A percentile compares a stretch with the other conserved stretches of the same genome.
Evolutionary conservation across 2,888 invertebrate genomes (phyloP).

Genomic region (Metellina segmentata): DNA sequence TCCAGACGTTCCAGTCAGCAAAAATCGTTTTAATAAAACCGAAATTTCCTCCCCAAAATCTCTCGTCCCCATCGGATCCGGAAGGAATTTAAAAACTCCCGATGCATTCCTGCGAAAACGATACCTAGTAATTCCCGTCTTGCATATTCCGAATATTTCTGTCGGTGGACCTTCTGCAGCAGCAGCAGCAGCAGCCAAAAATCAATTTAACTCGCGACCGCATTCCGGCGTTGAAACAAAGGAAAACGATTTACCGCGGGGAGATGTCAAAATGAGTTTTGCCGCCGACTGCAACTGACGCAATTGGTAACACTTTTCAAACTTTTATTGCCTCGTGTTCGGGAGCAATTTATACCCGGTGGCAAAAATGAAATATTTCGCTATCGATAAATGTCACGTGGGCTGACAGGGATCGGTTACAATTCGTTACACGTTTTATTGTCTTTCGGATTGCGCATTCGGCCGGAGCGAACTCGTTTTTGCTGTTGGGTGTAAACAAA

Average conservation of each 20-base stretch:
- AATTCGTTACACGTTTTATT: conserved; percentile 16
- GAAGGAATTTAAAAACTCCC: background rate
- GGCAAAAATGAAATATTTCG: conserved; percentile 53
- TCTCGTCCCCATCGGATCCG: background rate
- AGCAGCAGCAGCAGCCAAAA: conserved; percentile 3
- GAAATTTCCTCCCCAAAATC: too few relatives aligned
- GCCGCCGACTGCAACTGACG: conserved; percentile 16
- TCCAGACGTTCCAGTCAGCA: background rate
- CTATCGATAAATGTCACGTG: conserved; percentile 43
- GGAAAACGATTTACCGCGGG: conserved; percentile 32
- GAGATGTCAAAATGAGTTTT: conserved; percentile 50
- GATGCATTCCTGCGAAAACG: conserved; percentile 1
- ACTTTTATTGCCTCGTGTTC: conserved; percentile 53
- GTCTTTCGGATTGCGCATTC: background rate
- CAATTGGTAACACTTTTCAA: conserved; percentile 46
- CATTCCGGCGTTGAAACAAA: conserved; percentile 50
- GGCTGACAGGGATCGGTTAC: conserved; percentile 18
- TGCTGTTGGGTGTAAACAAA: background rate
- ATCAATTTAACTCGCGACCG: conserved; percentile 52
- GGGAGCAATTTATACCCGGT: conserved; percentile 11
- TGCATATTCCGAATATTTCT: conserved; percentile 27
- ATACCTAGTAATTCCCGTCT: conserved; percentile 14
- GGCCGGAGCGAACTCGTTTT: background rate
- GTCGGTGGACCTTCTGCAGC: background rate
- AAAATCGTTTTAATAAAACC: background rate